Conservation (phyloP, 2,113 vertebrate species). For the Anarrhichthys ocellatus region DNA sequence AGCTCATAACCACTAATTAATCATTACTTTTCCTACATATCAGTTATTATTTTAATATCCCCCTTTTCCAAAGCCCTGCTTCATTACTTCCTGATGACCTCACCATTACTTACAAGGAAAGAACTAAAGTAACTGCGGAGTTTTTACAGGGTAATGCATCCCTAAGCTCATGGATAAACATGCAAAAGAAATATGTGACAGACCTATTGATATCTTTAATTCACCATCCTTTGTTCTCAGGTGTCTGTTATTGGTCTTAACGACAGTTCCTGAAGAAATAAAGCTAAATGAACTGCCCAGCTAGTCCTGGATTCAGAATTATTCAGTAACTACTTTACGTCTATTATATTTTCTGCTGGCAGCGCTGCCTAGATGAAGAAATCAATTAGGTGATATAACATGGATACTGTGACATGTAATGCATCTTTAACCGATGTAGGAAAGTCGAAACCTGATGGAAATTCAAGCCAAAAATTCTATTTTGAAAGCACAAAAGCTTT, state of each 20-base stretch:
- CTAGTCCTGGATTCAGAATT: not conserved
- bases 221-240: not conserved
- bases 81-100: conserved; percentile 13
- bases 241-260: not conserved
- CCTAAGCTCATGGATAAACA: not conserved
- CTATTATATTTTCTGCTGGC: conserved; percentile 16
- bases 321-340: not conserved
- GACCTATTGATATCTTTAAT: not conserved
- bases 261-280: not conserved
- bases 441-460: conserved; percentile 19
- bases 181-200: not conserved
- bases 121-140: not conserved
- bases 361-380: conserved; percentile 4
- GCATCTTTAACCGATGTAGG: conserved; percentile 22
- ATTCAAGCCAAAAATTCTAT: conserved; percentile 10
- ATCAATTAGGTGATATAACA: conserved; percentile 14
- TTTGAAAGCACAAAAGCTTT: conserved; percentile 8
- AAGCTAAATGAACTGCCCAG: not conserved
- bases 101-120: conserved; percentile 8
- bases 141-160: not conserved
- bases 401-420: conserved; percentile 21
- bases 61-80: not conserved
- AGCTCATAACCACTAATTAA: conserved; percentile 6
- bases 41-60: conserved; percentile 1
- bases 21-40: not conserved